These are phyloP conservation scores for Sebastes paucispinis DNA, from an alignment of 2,797 vertebrate genomes.

Conservation along the genomic window DNA sequence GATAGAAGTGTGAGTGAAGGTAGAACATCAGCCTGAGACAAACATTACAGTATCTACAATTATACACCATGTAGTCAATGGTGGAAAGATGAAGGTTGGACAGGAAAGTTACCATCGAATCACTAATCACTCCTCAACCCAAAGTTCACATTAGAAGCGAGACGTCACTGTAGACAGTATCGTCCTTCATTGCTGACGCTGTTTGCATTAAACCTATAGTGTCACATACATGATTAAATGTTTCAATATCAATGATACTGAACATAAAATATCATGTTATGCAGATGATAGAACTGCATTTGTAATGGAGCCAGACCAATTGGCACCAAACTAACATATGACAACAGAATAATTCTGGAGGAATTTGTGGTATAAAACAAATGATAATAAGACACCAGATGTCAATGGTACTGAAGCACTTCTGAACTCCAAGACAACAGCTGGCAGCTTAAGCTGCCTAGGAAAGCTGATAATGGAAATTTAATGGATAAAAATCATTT, in stretches of 20 bases:
- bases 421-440: too few species aligned
- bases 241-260: rapidly evolving
- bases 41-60: background rate
- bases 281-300: background rate
- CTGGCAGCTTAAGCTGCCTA: too few species aligned
- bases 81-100: background rate
- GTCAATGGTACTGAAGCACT: too few species aligned
- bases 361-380: background rate
- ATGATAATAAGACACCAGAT: background rate
- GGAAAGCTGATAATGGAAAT: too few species aligned
- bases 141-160: background rate
- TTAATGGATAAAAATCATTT: too few species aligned
- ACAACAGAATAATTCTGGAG: background rate
- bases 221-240: background rate
- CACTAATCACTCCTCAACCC: background rate
- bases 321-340: background rate
- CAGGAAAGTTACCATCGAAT: background rate
- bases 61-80: background rate
- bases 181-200: background rate
- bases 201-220: background rate
- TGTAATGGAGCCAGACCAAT: background rate
- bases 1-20: background rate
- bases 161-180: background rate
- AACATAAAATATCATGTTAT: background rate
- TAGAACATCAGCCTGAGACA: background rate